phyloP scores from a whole-genome alignment of 2,113 vertebrate genomes.

The Saguinus midas region DNA sequence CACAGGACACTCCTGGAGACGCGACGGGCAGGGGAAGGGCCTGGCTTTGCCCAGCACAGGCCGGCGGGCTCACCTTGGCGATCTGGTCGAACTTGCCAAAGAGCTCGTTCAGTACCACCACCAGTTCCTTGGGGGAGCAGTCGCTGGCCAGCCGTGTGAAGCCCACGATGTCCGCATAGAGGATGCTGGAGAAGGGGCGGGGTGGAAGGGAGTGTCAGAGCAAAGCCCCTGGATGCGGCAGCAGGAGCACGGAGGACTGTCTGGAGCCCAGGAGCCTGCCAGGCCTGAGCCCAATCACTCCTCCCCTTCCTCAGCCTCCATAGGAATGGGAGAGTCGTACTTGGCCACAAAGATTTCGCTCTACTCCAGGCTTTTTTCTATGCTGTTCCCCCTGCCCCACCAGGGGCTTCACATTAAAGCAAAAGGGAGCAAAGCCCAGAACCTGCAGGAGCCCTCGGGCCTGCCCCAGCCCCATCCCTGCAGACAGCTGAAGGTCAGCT shows the following conservation, averaged over 20 bases:
- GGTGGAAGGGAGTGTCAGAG: background rate
- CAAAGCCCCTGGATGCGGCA: no score
- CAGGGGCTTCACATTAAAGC: background rate
- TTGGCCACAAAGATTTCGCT: background rate
- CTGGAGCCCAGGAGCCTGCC: accelerated
- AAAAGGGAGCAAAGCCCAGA: background rate
- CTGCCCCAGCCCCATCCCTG: accelerated
- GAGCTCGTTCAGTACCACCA: conserved; percentile 97
- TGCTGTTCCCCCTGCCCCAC: no score
- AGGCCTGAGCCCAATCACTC: background rate
- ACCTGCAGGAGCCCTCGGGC: background rate
- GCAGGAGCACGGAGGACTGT: accelerated
- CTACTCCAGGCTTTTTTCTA: no score
- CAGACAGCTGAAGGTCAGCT: no score
- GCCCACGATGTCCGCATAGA: conserved; percentile 98
- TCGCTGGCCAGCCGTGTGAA: conserved; percentile 97
- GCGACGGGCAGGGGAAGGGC: no score
- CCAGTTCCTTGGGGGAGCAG: conserved; percentile 97
- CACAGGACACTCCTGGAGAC: background rate
- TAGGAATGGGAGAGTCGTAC: background rate
- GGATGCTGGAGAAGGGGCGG: conserved; percentile 85
- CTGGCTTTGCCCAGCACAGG: background rate
- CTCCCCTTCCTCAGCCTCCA: background rate
- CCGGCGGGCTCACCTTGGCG: conserved; percentile 89
- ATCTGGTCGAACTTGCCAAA: conserved; percentile 99